phyloP scores from a whole-genome alignment of 2,113 vertebrate genomes.

The Thymallus thymallus region DNA sequence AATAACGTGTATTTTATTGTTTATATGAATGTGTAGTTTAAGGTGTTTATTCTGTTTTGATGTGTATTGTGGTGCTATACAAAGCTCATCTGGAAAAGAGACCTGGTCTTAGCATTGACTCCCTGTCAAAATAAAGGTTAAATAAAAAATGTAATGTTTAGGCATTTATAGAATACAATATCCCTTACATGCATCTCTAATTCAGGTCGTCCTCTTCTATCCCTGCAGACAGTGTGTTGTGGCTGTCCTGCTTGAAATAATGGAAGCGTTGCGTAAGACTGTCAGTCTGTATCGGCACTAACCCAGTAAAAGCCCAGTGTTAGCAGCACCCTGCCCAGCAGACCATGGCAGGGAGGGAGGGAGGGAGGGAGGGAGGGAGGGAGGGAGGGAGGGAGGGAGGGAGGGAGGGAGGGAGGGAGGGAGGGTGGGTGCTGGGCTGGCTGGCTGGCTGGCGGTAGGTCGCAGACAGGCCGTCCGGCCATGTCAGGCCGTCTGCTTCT shows the following conservation, averaged over 20 bases:
- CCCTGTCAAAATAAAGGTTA: too few species aligned
- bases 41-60: too few species aligned
- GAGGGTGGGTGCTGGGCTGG: neutral
- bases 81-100: too few species aligned
- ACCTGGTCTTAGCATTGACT: too few species aligned
- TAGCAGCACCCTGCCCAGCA: constrained; percentile 20
- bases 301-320: constrained; percentile 25
- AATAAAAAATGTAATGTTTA: neutral
- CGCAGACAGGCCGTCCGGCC: constrained; percentile 44
- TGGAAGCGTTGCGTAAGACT: constrained; percentile 24
- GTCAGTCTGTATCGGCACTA: constrained; percentile 32
- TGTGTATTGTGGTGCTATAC: neutral
- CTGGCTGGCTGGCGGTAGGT: constrained; percentile 16
- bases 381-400: constrained; percentile 13
- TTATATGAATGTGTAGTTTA: too few species aligned
- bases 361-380: constrained; percentile 20
- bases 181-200: neutral
- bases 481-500: constrained; percentile 29
- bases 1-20: too few species aligned
- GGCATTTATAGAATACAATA: neutral
- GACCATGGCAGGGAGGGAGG: constrained; percentile 25
- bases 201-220: neutral
- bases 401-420: constrained; percentile 17
- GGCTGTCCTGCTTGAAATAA: constrained; percentile 20
- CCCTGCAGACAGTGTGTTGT: constrained; percentile 6